phyloP scores from a whole-genome alignment of 2,888 invertebrate genomes.

The Himalopsyche kuldschensis region DNA sequence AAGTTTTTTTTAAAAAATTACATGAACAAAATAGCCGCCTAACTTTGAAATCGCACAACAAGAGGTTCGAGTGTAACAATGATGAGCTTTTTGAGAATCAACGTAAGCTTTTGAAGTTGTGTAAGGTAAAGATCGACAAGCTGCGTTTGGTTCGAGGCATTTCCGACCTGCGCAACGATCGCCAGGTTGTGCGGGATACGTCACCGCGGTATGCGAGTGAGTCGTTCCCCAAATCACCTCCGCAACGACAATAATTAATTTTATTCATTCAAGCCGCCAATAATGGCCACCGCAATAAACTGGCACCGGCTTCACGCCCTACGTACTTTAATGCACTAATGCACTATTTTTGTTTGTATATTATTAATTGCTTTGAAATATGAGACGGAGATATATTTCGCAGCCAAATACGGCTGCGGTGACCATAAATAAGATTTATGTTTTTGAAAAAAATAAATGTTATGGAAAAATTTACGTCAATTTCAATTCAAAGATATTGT shows the following conservation, averaged over 20 bases:
- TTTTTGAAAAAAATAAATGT: too few species aligned
- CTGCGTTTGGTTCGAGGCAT: not conserved
- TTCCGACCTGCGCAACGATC: constrained; percentile 34
- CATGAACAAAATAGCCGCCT: too few species aligned
- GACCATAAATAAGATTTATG: too few species aligned
- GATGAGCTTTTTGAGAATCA: too few species aligned
- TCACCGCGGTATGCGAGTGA: not conserved
- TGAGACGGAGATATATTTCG: not conserved
- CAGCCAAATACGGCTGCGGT: not conserved
- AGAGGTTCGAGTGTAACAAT: too few species aligned
- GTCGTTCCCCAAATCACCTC: not conserved
- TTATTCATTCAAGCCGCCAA: not conserved
- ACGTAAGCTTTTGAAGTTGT: not conserved
- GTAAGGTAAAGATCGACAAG: not conserved
- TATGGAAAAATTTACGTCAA: too few species aligned
- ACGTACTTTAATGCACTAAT: not conserved
- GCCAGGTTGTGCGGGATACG: constrained; percentile 42
- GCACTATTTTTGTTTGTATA: not conserved
- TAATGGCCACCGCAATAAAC: not conserved
- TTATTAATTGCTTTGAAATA: not conserved
- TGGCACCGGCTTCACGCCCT: not conserved
- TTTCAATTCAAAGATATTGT: too few species aligned
- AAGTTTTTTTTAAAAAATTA: too few species aligned
- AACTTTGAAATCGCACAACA: too few species aligned
- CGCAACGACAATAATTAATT: not conserved